These are phyloP conservation scores for Typhlomys cinereus DNA, from an alignment of 2,113 vertebrate genomes.

Conservation along the genomic window DNA sequence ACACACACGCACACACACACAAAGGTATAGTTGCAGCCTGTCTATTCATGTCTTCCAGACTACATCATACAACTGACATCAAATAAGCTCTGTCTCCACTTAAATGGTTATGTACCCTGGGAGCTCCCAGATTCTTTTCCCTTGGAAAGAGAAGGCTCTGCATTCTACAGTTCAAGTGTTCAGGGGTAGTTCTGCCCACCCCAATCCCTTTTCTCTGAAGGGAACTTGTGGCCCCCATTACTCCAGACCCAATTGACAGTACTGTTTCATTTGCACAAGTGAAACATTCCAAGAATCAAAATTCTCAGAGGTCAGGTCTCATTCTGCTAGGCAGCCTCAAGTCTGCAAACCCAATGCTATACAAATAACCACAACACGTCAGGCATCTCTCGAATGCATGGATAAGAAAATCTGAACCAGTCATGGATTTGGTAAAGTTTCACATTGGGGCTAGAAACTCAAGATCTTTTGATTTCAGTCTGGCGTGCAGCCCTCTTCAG, in stretches of 20 bases:
- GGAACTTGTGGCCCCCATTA: background rate
- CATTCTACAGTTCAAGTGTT: too few species aligned
- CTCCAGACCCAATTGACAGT: background rate
- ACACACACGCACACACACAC: background rate
- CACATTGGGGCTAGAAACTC: background rate
- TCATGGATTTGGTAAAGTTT: background rate
- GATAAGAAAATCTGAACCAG: background rate
- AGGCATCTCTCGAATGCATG: background rate
- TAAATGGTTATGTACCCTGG: background rate
- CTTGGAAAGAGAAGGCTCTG: background rate
- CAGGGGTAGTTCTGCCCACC: background rate
- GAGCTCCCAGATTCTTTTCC: background rate
- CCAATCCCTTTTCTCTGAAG: background rate
- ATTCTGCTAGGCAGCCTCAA: background rate
- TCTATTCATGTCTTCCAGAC: background rate
- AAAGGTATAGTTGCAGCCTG: background rate
- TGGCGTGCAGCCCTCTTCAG: accelerated
- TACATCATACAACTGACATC: too few species aligned
- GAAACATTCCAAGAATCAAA: background rate
- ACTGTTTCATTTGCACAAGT: background rate
- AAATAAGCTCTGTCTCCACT: background rate
- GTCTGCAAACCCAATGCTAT: background rate
- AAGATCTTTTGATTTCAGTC: background rate
- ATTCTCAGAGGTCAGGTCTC: background rate
- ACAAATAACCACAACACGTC: background rate